A percentile compares a stretch with the other conserved stretches of the same genome.
These are phyloP conservation scores for Drosophila pseudoobscura DNA, from an alignment of 1,140 invertebrate genomes.

Conservation along the genomic window DNA sequence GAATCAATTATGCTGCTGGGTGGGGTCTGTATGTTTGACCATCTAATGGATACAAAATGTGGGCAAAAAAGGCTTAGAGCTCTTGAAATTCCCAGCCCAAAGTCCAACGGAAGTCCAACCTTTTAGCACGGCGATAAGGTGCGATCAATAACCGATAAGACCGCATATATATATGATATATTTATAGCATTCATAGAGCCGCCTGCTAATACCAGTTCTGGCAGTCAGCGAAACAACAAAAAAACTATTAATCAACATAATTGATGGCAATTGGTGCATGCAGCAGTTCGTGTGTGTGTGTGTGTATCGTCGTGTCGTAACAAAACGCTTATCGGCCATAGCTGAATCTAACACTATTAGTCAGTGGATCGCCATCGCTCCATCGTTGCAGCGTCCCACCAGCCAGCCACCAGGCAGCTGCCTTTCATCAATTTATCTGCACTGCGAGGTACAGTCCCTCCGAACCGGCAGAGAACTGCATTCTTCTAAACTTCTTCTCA, in stretches of 20 bases:
- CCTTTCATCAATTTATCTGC: slow-evolving; percentile 75
- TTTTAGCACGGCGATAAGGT: background rate
- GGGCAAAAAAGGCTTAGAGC: background rate
- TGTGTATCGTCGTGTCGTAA: slow-evolving; percentile 43
- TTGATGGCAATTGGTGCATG: slow-evolving; percentile 68
- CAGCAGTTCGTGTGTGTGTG: slow-evolving; percentile 42
- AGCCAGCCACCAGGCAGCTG: slow-evolving; percentile 27
- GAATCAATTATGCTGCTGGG: slow-evolving; percentile 71
- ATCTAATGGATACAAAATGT: slow-evolving; percentile 36
- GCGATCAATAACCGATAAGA: slow-evolving; percentile 68
- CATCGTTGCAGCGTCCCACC: too few species aligned
- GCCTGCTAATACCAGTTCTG: slow-evolving; percentile 29
- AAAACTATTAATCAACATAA: slow-evolving; percentile 72
- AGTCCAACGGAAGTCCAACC: background rate
- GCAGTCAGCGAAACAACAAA: too few species aligned
- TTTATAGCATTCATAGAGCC: slow-evolving; percentile 45
- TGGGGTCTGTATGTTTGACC: slow-evolving; percentile 37
- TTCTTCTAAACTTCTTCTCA: slow-evolving; percentile 47
- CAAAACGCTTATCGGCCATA: slow-evolving; percentile 72
- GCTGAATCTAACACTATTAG: slow-evolving; percentile 76
- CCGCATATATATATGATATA: slow-evolving; percentile 40
- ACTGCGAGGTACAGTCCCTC: slow-evolving; percentile 13
- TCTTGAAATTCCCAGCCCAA: slow-evolving; percentile 34
- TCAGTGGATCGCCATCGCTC: slow-evolving; percentile 56
- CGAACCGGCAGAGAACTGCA: slow-evolving; percentile 55